These are phyloP conservation scores for Drosophila subpulchrella DNA, from an alignment of 1,140 invertebrate genomes.

Conservation along the genomic window DNA sequence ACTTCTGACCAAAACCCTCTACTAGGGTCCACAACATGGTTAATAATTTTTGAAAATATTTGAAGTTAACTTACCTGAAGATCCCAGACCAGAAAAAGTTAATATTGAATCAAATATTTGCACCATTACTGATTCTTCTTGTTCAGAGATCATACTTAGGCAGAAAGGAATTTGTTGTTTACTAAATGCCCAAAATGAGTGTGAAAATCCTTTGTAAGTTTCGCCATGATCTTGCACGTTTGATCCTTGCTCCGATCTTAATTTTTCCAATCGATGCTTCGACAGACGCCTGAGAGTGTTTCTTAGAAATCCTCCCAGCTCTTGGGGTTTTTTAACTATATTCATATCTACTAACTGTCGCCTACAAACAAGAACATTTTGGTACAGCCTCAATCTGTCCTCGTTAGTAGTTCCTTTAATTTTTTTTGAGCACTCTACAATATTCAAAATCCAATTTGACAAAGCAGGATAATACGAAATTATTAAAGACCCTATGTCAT, in stretches of 20 bases:
- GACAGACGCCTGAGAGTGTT: constrained; percentile 95
- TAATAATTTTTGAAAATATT: neutral
- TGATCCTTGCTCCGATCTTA: constrained; percentile 91
- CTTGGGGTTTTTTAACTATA: constrained; percentile 92
- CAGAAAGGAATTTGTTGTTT: constrained; percentile 92
- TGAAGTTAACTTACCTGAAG: constrained; percentile 85
- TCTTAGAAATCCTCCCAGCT: constrained; percentile 92
- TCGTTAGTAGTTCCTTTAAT: constrained; percentile 91
- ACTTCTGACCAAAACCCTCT: too few relatives aligned
- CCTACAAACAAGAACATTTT: constrained; percentile 92
- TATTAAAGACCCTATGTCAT: constrained; percentile 96
- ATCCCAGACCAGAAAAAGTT: constrained; percentile 93
- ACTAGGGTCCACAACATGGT: too few relatives aligned
- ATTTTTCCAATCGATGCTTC: constrained; percentile 94
- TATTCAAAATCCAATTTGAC: constrained; percentile 94
- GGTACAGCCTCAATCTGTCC: constrained; percentile 92
- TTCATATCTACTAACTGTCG: constrained; percentile 93
- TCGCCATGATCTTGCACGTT: constrained; percentile 89
- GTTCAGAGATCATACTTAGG: constrained; percentile 93
- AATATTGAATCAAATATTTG: constrained; percentile 91
- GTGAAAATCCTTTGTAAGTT: constrained; percentile 94
- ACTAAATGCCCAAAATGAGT: constrained; percentile 96
- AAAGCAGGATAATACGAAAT: constrained; percentile 95
- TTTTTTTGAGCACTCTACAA: constrained; percentile 87
- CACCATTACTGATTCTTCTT: constrained; percentile 93